phyloP scores from a whole-genome alignment of 2,797 vertebrate species.

The Astyanax mexicanus region DNA sequence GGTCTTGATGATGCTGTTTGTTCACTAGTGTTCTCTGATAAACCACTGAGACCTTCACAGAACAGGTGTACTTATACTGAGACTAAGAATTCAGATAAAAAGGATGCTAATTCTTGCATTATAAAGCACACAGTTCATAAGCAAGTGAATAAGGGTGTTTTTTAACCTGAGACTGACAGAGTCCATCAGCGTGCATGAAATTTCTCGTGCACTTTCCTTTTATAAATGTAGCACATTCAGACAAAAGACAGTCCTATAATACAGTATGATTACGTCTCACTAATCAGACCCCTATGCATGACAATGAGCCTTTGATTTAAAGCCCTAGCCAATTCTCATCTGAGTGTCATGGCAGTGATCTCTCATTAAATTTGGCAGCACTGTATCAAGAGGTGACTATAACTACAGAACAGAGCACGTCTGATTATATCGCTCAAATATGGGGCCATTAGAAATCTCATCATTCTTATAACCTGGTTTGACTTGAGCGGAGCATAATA shows the following conservation, averaged over 20 bases:
- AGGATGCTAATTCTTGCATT: too few relatives aligned
- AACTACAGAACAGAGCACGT: background rate
- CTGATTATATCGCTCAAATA: constrained; percentile 11
- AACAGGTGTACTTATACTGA: too few relatives aligned
- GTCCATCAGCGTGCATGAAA: background rate
- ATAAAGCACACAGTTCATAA: too few relatives aligned
- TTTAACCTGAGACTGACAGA: background rate
- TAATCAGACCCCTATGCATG: constrained; percentile 2
- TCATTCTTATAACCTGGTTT: constrained; percentile 23
- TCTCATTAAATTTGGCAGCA: constrained; percentile 10
- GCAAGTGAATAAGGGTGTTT: too few relatives aligned
- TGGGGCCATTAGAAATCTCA: constrained; percentile 22
- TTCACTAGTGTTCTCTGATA: too few relatives aligned
- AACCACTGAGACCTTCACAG: too few relatives aligned
- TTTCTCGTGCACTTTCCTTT: background rate
- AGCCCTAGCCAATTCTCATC: background rate
- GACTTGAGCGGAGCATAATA: constrained; percentile 16
- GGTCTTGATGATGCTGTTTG: too few relatives aligned
- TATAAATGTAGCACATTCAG: background rate
- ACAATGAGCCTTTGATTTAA: constrained; percentile 25
- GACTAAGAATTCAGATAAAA: too few relatives aligned
- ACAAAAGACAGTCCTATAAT: background rate
- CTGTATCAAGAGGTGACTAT: background rate
- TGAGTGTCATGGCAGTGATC: constrained; percentile 4
- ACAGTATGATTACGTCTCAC: constrained; percentile 3